These are phyloP conservation scores for Micropoecilia bifurca DNA, from an alignment of 2,797 vertebrate genomes.

Conservation along the genomic window DNA sequence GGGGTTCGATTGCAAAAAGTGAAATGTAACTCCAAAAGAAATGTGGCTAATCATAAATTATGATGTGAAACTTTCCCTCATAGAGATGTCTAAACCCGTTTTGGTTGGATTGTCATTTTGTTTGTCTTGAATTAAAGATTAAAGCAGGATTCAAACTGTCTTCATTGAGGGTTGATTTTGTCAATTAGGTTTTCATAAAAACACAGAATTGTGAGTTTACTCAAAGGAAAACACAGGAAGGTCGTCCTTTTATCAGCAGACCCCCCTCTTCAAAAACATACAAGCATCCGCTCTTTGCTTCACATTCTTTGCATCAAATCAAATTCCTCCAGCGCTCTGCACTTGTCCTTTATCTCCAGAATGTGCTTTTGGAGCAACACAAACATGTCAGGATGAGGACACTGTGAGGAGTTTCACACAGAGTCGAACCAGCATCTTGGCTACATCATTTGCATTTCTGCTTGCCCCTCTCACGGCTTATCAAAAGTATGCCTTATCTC, in stretches of 20 bases:
- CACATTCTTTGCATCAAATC: slow-evolving; percentile 83
- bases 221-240: slow-evolving; percentile 64
- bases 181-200: slow-evolving; percentile 24
- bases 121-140: neutral
- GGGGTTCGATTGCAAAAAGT: neutral
- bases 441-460: slow-evolving; percentile 79
- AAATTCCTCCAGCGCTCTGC: slow-evolving; percentile 82
- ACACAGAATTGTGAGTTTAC: slow-evolving; percentile 42
- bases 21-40: neutral
- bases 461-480: slow-evolving; percentile 71
- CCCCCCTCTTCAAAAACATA: slow-evolving; percentile 67
- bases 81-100: neutral
- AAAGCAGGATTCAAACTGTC: neutral
- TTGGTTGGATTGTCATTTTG: neutral
- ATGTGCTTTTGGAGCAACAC: slow-evolving; percentile 83
- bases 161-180: neutral
- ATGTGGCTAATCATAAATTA: neutral
- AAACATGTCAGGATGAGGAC: slow-evolving; percentile 85
- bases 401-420: slow-evolving; percentile 70
- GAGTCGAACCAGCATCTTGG: slow-evolving; percentile 58
- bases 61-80: neutral
- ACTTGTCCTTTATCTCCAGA: slow-evolving; percentile 85
- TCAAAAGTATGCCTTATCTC: slow-evolving; percentile 78
- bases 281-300: slow-evolving; percentile 77
- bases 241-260: slow-evolving; percentile 74